Evolutionary conservation across 23 tunicate genomes (phyloP), one percentile per base, ranked within the genome.

Genomic region (Styela clava): DNA sequence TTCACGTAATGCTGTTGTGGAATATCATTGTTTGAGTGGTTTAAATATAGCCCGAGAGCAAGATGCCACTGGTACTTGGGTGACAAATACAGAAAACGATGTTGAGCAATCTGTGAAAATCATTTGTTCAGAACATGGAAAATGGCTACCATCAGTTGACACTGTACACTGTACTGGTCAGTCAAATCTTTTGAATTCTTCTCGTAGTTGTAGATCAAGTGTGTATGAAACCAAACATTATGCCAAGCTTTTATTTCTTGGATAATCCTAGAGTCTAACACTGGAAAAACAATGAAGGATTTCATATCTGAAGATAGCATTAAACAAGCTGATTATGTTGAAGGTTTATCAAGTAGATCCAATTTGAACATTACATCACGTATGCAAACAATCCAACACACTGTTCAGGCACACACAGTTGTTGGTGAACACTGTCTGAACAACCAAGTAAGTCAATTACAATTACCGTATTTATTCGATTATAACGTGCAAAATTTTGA

Each of bases 1-100:
- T 69, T 61, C 73, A 2, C 36, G 82, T 35, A 69, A 77, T 18
- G 62, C 82, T 12, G 34, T 34, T 23, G 83, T 87, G 34, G 24
- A 78, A 51, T 87, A 74, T 78, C 33, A 32, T 19, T 87, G 91
- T 52, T 30, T 31, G 23, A 32, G 63, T 2, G 89, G 83, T 3
- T 81, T 36, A 28, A 29, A 12, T 25, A 69, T 85, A 2, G 85
- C 89, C 0, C 62, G 28, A 22, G 95, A 89, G 62, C 86, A 72
- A 33, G 95, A 85, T 79, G 95, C 89, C 1, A 37, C 74, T 16
- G 95, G 95, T 3, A 44, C 81, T 0, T 85, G 89, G 89, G 24
- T 79, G 1, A 70, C 89, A 37, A 34, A 71, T 32, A 3, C 77
- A 21, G 9, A 71, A 21, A 34, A 21, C 3, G 3, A 28, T 21